phyloP scores from a whole-genome alignment of 2,113 vertebrate genomes.

The Numenius arquata region DNA sequence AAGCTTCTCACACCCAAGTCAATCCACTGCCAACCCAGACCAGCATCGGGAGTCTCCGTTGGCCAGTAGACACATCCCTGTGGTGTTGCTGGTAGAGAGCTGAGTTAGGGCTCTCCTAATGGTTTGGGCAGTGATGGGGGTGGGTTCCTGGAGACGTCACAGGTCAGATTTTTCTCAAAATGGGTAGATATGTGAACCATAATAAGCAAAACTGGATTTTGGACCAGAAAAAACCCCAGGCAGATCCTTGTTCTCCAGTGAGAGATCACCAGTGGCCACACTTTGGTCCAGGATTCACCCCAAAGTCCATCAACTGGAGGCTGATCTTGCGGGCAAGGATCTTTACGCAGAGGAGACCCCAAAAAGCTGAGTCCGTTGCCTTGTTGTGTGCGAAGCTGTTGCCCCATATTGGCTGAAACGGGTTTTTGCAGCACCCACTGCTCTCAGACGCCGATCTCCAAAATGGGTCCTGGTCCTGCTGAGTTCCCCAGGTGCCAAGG shows the following conservation, averaged over 20 bases:
- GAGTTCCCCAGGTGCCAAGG: neutral
- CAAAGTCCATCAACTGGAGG: neutral
- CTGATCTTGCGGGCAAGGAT: neutral
- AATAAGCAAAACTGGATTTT: neutral
- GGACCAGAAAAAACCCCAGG: neutral
- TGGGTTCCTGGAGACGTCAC: neutral
- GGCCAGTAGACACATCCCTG: too few species aligned
- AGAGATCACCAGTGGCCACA: neutral
- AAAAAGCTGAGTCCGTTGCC: neutral
- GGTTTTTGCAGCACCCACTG: neutral
- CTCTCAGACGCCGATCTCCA: neutral
- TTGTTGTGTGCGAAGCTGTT: fast-evolving
- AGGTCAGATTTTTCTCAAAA: neutral
- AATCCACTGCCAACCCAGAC: neutral
- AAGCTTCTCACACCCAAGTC: neutral
- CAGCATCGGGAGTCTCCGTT: fast-evolving
- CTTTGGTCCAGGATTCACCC: neutral
- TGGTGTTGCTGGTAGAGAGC: fast-evolving
- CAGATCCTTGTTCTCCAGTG: neutral
- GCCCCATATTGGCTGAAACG: neutral
- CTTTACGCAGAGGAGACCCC: neutral
- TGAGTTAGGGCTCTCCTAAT: neutral
- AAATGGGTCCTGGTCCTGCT: neutral
- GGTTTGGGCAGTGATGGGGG: neutral
- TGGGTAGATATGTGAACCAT: too few species aligned